Evolutionary conservation across 2,888 invertebrate species (phyloP), one percentile per base, ranked within the genome.

Genomic region (Noctua comes): DNA sequence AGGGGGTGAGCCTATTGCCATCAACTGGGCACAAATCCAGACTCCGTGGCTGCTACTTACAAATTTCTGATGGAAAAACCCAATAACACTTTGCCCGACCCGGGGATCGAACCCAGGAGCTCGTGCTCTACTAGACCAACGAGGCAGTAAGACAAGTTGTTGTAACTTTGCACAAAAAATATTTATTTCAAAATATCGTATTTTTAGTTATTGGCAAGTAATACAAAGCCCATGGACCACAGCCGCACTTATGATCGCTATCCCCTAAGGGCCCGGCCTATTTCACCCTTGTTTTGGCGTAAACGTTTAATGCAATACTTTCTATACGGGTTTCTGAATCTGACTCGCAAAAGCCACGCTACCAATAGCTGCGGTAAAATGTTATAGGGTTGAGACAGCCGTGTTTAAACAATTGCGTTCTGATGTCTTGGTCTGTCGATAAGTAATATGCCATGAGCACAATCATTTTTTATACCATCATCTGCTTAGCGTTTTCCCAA

Each of bases 181-280:
- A 11, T 68, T 27, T 46, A 27, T 27, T 48, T 40, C 21, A 13
- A 46, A 51, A 62, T 36, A 73, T 48, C 0, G 59, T 54, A 68
- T 40, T 62, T 72, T 51, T 62, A 83, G 78, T 73, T 74, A 86
- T 86, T 86, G 43, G 75, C 86, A 70, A 78, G 66, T 82, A 66
- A 70, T 83, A 70, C 18, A 16, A 1, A 62, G 54, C 85, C 76
- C 76, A 69, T 48, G 85, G 16, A 59, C 68, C 86, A 57, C 85
- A 73, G 65, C 40, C 59, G 40, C 83, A 77, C 82, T 62, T 16
- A 46, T 24, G 66, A 54, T 18, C n/a, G n/a, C 43, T 21, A 31
- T 36, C 31, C 85, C 77, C 77, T 16, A 1, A 48, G 77, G 71
- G 57, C 6, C 11, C 27, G 51, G 16, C 64, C 73, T 27, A 59